Conservation (phyloP, 2,113 vertebrate genomes). For the Leptobrachium ailaonicum region DNA sequence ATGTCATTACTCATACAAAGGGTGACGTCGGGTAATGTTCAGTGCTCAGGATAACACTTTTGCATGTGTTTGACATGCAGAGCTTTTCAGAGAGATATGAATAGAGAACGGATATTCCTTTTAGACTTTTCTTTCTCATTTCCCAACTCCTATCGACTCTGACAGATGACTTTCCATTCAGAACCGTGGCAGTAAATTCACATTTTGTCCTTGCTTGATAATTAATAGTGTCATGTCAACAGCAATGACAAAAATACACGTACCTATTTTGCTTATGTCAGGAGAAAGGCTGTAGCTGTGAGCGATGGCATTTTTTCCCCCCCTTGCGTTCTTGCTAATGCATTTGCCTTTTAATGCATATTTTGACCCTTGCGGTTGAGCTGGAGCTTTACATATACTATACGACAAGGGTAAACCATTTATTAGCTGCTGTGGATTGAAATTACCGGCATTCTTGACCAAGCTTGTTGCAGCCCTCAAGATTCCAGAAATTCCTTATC, state of each 20-base stretch:
- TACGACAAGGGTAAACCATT: no score
- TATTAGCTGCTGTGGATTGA: no score
- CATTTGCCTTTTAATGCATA: conserved; percentile 26
- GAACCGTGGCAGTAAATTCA: conserved; percentile 55
- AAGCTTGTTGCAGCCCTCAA: no score
- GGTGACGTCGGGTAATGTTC: conserved; percentile 13
- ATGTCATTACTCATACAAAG: not conserved
- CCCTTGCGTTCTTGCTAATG: conserved; percentile 41
- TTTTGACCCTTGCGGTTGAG: conserved; percentile 20
- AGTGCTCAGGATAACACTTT: conserved; percentile 23
- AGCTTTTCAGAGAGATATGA: conserved; percentile 49
- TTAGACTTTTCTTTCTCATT: conserved; percentile 45
- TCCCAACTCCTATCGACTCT: conserved; percentile 50
- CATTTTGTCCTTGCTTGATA: conserved; percentile 56
- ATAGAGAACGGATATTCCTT: conserved; percentile 55
- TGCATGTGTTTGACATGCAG: conserved; percentile 30
- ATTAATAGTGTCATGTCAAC: conserved; percentile 55
- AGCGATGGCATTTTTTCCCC: conserved; percentile 41
- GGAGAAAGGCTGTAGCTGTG: conserved; percentile 44
- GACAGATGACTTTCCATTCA: conserved; percentile 48
- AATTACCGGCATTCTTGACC: no score
- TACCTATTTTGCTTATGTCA: conserved; percentile 21
- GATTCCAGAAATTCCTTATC: no score
- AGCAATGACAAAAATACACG: conserved; percentile 46
- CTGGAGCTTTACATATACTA: not conserved